Percentiles rank a stretch among this genome's conserved stretches.
Conservation (phyloP, 2,888 invertebrate species). For the Busseola fusca region DNA sequence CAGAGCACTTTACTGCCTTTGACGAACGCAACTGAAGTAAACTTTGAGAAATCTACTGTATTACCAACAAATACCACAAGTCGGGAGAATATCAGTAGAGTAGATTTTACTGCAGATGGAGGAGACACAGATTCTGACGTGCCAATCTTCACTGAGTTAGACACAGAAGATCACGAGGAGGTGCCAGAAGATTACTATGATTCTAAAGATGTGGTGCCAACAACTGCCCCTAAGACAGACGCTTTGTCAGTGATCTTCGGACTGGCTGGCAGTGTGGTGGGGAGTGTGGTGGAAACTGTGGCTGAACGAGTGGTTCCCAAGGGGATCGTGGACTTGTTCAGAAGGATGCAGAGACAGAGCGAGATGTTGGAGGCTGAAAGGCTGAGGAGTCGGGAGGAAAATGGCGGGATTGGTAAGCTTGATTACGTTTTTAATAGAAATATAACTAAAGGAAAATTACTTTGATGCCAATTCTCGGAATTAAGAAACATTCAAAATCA, state of each 20-base stretch:
- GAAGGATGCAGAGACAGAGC: conserved; percentile 84
- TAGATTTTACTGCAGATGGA: conserved; percentile 62
- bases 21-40: conserved; percentile 37
- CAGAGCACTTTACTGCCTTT: conserved; percentile 39
- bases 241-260: conserved; percentile 84
- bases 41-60: conserved; percentile 40
- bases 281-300: conserved; percentile 83
- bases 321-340: conserved; percentile 81
- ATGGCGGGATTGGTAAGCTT: conserved; percentile 83
- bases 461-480: too few species aligned
- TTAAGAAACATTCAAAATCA: too few species aligned
- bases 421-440: background rate
- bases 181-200: conserved; percentile 86
- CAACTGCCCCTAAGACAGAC: conserved; percentile 81
- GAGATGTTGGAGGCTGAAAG: conserved; percentile 84
- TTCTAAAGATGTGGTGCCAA: conserved; percentile 81
- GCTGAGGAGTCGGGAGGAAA: conserved; percentile 85
- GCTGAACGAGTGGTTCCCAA: conserved; percentile 85
- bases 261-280: conserved; percentile 84
- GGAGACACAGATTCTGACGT: conserved; percentile 72
- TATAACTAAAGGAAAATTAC: too few species aligned
- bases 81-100: conserved; percentile 44
- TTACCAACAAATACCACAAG: conserved; percentile 32
- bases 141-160: conserved; percentile 80
- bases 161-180: conserved; percentile 75